Conservation (phyloP, 1,140 invertebrate genomes). For the Philotrypesis tridentata region DNA sequence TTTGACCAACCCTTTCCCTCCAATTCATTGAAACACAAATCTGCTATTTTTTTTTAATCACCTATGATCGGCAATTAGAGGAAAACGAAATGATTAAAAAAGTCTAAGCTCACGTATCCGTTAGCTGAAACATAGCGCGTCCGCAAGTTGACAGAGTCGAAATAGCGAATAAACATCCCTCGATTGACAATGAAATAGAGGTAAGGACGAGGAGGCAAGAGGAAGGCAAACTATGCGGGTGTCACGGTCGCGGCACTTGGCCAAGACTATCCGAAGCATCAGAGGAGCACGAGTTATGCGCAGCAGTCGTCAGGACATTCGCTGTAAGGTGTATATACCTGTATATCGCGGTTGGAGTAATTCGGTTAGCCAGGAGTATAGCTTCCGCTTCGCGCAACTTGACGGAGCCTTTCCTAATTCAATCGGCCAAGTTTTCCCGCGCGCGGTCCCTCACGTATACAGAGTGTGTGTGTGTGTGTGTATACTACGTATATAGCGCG, state of each 20-base stretch:
- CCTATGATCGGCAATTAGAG: too few relatives aligned
- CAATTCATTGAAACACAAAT: too few relatives aligned
- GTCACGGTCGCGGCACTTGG: neutral
- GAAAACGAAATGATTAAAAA: too few relatives aligned
- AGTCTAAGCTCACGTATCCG: too few relatives aligned
- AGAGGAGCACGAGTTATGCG: neutral
- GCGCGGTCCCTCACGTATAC: neutral
- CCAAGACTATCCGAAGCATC: neutral
- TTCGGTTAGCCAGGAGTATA: constrained; percentile 5
- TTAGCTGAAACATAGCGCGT: neutral
- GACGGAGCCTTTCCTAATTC: constrained; percentile 53
- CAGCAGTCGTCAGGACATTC: neutral
- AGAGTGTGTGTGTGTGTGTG: too few relatives aligned
- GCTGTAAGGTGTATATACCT: neutral
- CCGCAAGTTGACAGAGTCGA: neutral
- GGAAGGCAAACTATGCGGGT: neutral
- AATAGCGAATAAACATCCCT: neutral
- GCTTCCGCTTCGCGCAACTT: neutral
- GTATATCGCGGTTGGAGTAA: neutral
- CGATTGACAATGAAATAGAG: neutral
- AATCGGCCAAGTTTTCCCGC: constrained; percentile 54
- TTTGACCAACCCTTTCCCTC: neutral
- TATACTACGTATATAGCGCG: too few relatives aligned
- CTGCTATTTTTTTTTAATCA: too few relatives aligned
- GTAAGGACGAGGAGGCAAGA: neutral